Base-by-base conservation (phyloP, 2,797 vertebrate genomes). In the Hybognathus amarus region DNA sequence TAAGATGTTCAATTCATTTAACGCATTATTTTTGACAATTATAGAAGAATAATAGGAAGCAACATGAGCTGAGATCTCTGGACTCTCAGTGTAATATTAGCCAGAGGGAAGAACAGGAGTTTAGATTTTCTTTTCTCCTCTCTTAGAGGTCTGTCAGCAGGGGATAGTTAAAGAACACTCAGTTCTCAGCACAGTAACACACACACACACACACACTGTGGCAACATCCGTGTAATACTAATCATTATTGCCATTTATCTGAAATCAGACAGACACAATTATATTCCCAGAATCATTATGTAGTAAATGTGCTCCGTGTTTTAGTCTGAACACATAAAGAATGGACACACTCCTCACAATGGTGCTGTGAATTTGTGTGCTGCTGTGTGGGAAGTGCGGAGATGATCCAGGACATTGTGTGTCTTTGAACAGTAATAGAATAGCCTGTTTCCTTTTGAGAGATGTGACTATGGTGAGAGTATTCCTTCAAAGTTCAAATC, bases 61-160 rank as follows among this genome's bases (percentile, higher is more conserved):
- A 61, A 45, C 50, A n/a, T 63, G 79, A 63, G 54, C 54, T 59
- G 18, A 52, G 24, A 79, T 38, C 61, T 67, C 1, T 2, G 18
- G 36, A 59, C 33, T 70, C 4, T 70, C 36, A 33, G 18, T 45
- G 38, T 71, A 80, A 40, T 56, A 40, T 74, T 50, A 80, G 4
- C 36, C 50, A 54, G 67, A 69, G 15, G 50, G 69, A 17, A 59
- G 38, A 45, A 59, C 38, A 22, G 36, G 52, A 70, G 67, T 69
- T 80, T 69, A 74, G 70, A 38, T 52, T 45, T 47, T 64, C 5
- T 27, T 75, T 70, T 54, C 59, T 82, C 22, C 45, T 74, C 64
- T 79, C 71, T 66, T 5, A 47, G 33, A 66, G 80, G 22, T 82
- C 33, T 75, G 15, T 75, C 45, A 74, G 70, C 80, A 40, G 33